Percentiles rank a stretch among this genome's conserved stretches.
phyloP scores from a whole-genome alignment of 2,888 invertebrate species.

The Phyllotreta cruciferae region DNA sequence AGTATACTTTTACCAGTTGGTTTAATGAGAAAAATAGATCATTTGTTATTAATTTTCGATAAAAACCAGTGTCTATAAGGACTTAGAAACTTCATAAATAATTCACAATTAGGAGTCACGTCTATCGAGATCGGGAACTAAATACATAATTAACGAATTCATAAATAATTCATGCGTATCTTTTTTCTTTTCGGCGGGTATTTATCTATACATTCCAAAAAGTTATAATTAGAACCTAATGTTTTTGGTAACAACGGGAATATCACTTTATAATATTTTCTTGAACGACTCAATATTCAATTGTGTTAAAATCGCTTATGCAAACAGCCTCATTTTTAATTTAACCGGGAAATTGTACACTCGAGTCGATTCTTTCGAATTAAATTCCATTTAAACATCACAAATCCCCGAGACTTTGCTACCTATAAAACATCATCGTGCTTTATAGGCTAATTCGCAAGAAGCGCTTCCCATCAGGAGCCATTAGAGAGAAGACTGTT shows the following conservation, averaged over 20 bases:
- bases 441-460: conserved; percentile 35
- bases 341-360: too few species aligned
- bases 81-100: conserved; percentile 26
- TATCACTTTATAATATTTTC: too few species aligned
- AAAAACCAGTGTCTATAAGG: neutral
- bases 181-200: conserved; percentile 6
- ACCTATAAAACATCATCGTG: conserved; percentile 34
- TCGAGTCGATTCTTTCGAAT: too few species aligned
- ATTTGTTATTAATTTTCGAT: too few species aligned
- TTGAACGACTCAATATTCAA: too few species aligned
- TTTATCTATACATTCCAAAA: neutral
- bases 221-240: neutral
- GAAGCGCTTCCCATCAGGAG: conserved; percentile 44
- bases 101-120: conserved; percentile 1
- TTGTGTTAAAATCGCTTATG: too few species aligned
- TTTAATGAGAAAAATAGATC: too few species aligned
- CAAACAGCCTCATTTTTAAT: too few species aligned
- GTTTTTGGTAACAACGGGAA: too few species aligned
- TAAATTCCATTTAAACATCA: too few species aligned
- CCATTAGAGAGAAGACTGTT: conserved; percentile 46
- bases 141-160: conserved; percentile 23
- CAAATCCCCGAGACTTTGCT: conserved; percentile 20
- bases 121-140: conserved; percentile 9
- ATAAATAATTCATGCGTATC: conserved; percentile 23
- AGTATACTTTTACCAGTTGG: too few species aligned